Percentiles rank a stretch among this genome's conserved stretches.
Conservation (phyloP, 2,888 invertebrate species). For the Podabrus alpinus region DNA sequence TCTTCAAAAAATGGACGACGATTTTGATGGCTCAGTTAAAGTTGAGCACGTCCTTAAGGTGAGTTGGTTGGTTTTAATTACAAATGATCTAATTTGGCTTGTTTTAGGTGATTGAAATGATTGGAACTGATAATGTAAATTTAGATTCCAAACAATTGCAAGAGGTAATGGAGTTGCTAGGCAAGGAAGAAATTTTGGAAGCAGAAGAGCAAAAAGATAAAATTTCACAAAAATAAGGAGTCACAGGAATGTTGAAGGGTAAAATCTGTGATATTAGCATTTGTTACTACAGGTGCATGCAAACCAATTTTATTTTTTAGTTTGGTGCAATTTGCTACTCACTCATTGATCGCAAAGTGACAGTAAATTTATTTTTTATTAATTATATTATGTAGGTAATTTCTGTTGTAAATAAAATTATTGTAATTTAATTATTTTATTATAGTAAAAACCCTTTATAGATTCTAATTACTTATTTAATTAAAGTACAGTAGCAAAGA, state of each 20-base stretch:
- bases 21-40: conserved; percentile 92
- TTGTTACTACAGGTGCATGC: background rate
- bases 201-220: conserved; percentile 83
- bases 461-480: too few species aligned
- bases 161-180: conserved; percentile 82
- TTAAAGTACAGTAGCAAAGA: too few species aligned
- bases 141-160: conserved; percentile 82
- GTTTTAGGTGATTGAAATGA: conserved; percentile 83
- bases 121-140: conserved; percentile 90
- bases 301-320: background rate
- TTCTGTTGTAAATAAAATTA: background rate
- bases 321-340: background rate
- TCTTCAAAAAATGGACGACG: conserved; percentile 86
- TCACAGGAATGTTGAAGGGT: background rate
- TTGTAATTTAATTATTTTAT: background rate
- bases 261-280: background rate
- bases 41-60: conserved; percentile 94
- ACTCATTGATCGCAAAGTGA: background rate
- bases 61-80: conserved; percentile 35
- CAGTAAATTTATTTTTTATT: background rate
- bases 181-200: conserved; percentile 85
- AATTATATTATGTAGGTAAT: background rate
- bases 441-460: too few species aligned
- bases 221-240: conserved; percentile 59
- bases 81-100: background rate